Percentiles rank a stretch among this genome's conserved stretches.
phyloP scores from a whole-genome alignment of 30 jellyfish, hydroid and myxozoan genomes.

The Aurelia aurita complex sp. Pacific region DNA sequence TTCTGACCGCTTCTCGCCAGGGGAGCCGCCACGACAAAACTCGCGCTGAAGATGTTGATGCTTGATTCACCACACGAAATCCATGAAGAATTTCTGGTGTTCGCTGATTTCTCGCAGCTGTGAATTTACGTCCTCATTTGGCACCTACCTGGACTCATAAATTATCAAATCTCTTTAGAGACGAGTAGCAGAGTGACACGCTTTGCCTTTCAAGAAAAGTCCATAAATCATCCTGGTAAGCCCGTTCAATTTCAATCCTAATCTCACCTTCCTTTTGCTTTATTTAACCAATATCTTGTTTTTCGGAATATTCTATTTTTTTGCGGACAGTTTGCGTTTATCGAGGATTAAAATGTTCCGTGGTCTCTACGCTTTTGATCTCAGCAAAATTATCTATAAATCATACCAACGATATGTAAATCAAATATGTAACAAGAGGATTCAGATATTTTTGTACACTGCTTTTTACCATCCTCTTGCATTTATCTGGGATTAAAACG shows the following conservation, averaged over 20 bases:
- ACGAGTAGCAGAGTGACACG: slow-evolving; percentile 17
- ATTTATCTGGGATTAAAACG: too few relatives aligned
- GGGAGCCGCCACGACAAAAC: slow-evolving; percentile 71
- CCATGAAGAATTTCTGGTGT: slow-evolving; percentile 39
- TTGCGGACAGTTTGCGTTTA: too few relatives aligned
- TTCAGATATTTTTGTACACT: too few relatives aligned
- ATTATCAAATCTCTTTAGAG: neutral
- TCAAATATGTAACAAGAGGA: too few relatives aligned
- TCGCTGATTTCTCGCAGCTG: slow-evolving; percentile 34
- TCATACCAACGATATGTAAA: too few relatives aligned
- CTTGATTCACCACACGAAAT: slow-evolving; percentile 35
- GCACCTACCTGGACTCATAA: slow-evolving; percentile 36
- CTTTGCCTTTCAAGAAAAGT: neutral
- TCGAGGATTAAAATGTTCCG: too few relatives aligned
- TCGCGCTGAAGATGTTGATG: slow-evolving; percentile 45
- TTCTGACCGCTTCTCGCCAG: slow-evolving; percentile 64
- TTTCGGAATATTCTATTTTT: too few relatives aligned
- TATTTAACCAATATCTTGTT: too few relatives aligned
- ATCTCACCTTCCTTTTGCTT: too few relatives aligned
- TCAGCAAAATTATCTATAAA: too few relatives aligned
- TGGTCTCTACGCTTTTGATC: too few relatives aligned
- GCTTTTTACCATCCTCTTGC: too few relatives aligned
- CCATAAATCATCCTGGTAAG: slow-evolving; percentile 25
- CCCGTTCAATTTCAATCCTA: neutral
- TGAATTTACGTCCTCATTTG: slow-evolving; percentile 19